These are phyloP conservation scores for Microtus montanus DNA, from an alignment of 2,113 vertebrate genomes.

Conservation along the genomic window DNA sequence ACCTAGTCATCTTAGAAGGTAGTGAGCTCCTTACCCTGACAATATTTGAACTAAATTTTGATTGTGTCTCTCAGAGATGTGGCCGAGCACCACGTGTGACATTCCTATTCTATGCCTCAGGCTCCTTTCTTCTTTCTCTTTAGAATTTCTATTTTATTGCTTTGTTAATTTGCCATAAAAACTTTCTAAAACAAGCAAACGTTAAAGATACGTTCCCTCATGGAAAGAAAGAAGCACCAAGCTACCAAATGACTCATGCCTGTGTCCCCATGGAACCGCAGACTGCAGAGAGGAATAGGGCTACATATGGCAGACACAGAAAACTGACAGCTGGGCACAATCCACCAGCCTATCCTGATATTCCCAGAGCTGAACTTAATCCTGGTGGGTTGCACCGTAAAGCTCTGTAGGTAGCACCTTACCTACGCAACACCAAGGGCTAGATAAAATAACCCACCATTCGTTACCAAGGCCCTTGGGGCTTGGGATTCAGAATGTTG, in stretches of 20 bases:
- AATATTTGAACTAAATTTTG: not conserved
- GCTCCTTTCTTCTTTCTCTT: not conserved
- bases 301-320: not conserved
- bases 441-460: slow-evolving; percentile 15
- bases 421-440: slow-evolving; percentile 25
- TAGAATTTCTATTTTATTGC: not conserved
- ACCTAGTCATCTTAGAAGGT: not conserved
- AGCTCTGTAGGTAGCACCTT: slow-evolving; percentile 30
- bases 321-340: not conserved
- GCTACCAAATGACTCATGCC: not conserved
- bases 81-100: rapidly evolving
- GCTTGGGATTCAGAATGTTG: not conserved
- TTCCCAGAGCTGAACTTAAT: slow-evolving; percentile 38
- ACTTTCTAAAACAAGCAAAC: not conserved
- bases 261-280: not conserved
- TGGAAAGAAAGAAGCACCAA: not conserved
- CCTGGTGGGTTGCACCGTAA: not conserved
- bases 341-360: not conserved
- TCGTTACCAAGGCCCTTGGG: not conserved
- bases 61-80: not conserved
- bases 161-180: not conserved
- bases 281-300: not conserved
- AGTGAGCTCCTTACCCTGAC: not conserved
- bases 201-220: not conserved
- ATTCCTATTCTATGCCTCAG: not conserved